Evolutionary conservation across 2,113 vertebrate genomes (phyloP).

Genomic region (Rhea pennata): DNA sequence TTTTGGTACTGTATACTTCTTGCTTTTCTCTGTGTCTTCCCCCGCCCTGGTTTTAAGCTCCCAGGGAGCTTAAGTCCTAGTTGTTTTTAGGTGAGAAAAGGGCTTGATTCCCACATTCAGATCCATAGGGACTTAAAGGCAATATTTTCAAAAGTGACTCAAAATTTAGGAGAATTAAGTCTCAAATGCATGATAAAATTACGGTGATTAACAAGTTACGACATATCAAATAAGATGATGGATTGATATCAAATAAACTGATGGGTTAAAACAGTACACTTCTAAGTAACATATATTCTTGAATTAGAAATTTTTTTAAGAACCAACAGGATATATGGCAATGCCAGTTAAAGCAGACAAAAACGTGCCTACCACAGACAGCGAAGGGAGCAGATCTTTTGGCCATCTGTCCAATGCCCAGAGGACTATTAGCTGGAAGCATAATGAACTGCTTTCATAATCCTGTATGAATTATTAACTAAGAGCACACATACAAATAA

Average conservation of each 20-base stretch:
- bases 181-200: background rate
- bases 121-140: background rate
- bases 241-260: background rate
- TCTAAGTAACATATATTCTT: background rate
- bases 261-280: background rate
- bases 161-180: background rate
- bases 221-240: background rate
- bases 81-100: background rate
- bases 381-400: background rate
- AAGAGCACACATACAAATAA: background rate
- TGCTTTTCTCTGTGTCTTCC: background rate
- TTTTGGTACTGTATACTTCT: background rate
- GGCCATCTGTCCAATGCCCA: background rate
- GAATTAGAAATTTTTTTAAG: background rate
- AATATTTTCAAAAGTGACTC: background rate
- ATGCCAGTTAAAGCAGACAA: background rate
- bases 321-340: background rate
- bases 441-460: background rate
- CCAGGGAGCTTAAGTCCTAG: background rate
- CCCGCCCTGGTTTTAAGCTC: background rate
- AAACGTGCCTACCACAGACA: background rate
- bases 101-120: background rate
- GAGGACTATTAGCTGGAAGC: background rate
- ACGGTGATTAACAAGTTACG: background rate
- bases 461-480: background rate